A percentile compares a stretch with the other conserved stretches of the same genome.
Evolutionary conservation across 2,113 vertebrate species (phyloP).

Genomic region (Zosterops japonicus): DNA sequence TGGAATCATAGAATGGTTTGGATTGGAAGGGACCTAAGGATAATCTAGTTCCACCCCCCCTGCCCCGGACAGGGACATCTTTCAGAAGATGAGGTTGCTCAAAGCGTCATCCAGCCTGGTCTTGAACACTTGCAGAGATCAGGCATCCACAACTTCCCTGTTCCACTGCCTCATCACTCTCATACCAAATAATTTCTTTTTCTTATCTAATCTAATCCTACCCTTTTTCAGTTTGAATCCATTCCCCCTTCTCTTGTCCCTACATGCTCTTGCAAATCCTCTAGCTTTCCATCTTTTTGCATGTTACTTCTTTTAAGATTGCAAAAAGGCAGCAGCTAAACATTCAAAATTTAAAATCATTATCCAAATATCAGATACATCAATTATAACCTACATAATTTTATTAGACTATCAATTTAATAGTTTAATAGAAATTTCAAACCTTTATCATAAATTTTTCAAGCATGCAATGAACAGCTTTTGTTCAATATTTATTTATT

Average conservation of each 20-base stretch:
- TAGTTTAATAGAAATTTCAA: neutral
- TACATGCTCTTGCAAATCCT: neutral
- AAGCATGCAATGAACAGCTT: neutral
- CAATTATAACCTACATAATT: neutral
- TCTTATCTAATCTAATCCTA: neutral
- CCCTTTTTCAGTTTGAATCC: neutral
- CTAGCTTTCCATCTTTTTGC: neutral
- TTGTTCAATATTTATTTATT: neutral
- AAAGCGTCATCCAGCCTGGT: neutral
- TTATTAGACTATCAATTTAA: neutral
- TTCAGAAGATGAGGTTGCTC: neutral
- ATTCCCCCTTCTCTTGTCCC: neutral
- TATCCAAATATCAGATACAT: neutral
- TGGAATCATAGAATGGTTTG: neutral
- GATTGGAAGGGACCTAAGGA: neutral
- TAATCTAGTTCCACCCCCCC: neutral
- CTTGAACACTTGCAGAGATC: accelerated
- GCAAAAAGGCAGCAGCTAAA: neutral
- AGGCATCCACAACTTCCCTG: neutral
- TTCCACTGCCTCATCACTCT: neutral
- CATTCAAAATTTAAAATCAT: neutral
- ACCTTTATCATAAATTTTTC: neutral
- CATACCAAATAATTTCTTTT: neutral
- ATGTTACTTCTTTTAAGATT: neutral
- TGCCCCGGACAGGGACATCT: neutral